A percentile compares a stretch with the other conserved stretches of the same genome.
These are phyloP conservation scores for Istiophorus platypterus DNA, from an alignment of 2,113 vertebrate genomes.

Conservation along the genomic window DNA sequence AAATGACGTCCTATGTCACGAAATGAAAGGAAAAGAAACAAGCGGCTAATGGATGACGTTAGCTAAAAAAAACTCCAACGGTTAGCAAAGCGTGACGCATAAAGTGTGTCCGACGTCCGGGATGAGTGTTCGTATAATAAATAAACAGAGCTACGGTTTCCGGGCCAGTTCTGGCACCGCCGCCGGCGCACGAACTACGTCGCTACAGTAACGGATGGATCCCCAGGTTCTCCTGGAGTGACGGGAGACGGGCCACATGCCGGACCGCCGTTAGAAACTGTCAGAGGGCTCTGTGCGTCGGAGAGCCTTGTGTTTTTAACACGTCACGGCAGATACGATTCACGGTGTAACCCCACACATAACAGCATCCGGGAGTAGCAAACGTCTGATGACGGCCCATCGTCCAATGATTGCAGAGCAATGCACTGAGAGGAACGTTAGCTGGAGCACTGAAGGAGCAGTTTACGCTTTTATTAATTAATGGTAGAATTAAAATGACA, in stretches of 20 bases:
- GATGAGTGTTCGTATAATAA: constrained; percentile 49
- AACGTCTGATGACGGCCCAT: not conserved
- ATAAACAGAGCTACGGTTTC: constrained; percentile 48
- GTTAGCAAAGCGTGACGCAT: constrained; percentile 32
- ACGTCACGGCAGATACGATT: not conserved
- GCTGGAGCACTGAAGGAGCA: not conserved
- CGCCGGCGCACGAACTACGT: constrained; percentile 49
- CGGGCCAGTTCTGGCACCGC: constrained; percentile 28
- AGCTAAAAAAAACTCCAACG: constrained; percentile 64
- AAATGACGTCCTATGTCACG: constrained; percentile 41
- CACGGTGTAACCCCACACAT: no score
- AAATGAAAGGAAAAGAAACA: no score
- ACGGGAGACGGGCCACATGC: not conserved
- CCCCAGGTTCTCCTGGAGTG: not conserved
- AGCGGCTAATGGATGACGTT: constrained; percentile 37
- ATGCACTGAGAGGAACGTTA: not conserved
- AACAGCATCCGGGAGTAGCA: not conserved
- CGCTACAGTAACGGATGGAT: constrained; percentile 39
- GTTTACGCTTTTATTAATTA: not conserved
- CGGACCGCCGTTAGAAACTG: constrained; percentile 21
- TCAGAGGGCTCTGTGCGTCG: constrained; percentile 1
- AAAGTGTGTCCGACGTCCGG: constrained; percentile 25
- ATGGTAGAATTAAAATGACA: not conserved
- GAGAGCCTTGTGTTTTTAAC: not conserved
- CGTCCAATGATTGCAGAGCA: not conserved